Conservation (phyloP, 2,888 invertebrate species). For the Protophormia terraenovae region DNA sequence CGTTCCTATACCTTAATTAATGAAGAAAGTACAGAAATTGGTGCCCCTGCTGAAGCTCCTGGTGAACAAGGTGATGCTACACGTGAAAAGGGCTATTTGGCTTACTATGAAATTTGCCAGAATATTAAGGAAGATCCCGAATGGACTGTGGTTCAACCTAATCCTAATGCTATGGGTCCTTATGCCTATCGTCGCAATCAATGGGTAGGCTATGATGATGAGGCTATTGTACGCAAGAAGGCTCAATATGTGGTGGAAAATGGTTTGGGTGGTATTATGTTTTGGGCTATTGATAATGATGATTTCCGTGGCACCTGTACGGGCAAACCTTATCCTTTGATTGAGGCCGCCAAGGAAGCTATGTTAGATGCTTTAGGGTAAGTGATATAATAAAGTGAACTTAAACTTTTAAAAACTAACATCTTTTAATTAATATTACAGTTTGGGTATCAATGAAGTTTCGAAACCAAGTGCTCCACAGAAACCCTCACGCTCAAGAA, state of each 20-base stretch:
- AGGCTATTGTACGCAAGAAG: conserved; percentile 90
- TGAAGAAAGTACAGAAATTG: conserved; percentile 91
- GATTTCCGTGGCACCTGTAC: conserved; percentile 96
- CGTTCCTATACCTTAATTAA: conserved; percentile 94
- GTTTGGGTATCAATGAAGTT: conserved; percentile 80
- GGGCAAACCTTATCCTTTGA: conserved; percentile 92
- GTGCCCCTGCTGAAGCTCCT: conserved; percentile 93
- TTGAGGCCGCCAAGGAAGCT: conserved; percentile 94
- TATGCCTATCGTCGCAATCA: conserved; percentile 93
- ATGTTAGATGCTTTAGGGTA: conserved; percentile 86
- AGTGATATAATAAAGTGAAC: conserved; percentile 68
- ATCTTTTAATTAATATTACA: conserved; percentile 48
- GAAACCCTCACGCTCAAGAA: conserved; percentile 76
- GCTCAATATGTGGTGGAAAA: conserved; percentile 92
- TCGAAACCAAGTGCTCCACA: conserved; percentile 76
- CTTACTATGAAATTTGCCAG: conserved; percentile 97
- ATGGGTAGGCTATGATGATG: conserved; percentile 97
- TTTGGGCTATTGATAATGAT: conserved; percentile 93
- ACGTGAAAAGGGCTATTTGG: conserved; percentile 94
- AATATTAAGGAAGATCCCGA: conserved; percentile 86
- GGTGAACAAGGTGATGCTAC: conserved; percentile 95
- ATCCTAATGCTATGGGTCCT: conserved; percentile 92
- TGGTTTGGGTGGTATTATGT: conserved; percentile 88
- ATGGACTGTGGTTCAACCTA: conserved; percentile 92
- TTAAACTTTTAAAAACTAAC: background rate